A percentile compares a stretch with the other conserved stretches of the same genome.
phyloP scores from a whole-genome alignment of 2,888 invertebrate species.

The Amblyjoppa fuscipennis region DNA sequence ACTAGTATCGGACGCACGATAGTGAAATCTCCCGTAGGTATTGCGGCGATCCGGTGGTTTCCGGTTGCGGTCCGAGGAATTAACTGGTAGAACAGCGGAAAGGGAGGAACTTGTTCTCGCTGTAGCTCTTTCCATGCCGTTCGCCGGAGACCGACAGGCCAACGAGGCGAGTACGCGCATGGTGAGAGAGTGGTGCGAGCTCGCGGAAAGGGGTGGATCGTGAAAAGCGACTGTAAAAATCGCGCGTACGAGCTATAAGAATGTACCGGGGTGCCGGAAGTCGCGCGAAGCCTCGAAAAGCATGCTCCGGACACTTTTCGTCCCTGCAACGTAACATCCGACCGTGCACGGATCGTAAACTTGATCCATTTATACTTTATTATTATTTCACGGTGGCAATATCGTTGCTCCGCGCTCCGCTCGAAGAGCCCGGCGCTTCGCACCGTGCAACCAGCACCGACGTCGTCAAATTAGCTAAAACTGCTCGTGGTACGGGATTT shows the following conservation, averaged over 20 bases:
- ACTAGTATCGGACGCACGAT: conserved; percentile 2
- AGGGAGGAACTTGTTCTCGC: conserved; percentile 4
- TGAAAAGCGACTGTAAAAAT: conserved; percentile 55
- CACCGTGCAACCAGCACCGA: conserved; percentile 58
- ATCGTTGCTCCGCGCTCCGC: conserved; percentile 75
- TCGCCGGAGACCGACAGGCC: neutral
- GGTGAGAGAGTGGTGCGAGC: neutral
- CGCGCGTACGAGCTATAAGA: conserved; percentile 25
- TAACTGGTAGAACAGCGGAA: conserved; percentile 21
- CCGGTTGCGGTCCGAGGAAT: conserved; percentile 54
- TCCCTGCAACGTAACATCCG: conserved; percentile 66
- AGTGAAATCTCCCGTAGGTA: conserved; percentile 34
- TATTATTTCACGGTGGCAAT: conserved; percentile 84
- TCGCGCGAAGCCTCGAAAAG: conserved; percentile 21
- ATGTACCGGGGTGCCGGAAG: conserved; percentile 19
- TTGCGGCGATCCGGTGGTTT: conserved; percentile 21
- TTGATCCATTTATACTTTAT: conserved; percentile 85
- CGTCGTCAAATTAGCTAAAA: conserved; percentile 84
- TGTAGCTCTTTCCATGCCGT: conserved; percentile 5
- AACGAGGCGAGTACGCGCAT: neutral
- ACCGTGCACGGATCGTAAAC: conserved; percentile 79
- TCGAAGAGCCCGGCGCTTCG: conserved; percentile 27
- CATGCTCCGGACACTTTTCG: conserved; percentile 63
- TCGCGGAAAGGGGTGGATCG: conserved; percentile 33
- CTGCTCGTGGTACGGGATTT: conserved; percentile 81